Conservation (phyloP, 1,140 invertebrate species). For the Aphidius gifuensis region DNA sequence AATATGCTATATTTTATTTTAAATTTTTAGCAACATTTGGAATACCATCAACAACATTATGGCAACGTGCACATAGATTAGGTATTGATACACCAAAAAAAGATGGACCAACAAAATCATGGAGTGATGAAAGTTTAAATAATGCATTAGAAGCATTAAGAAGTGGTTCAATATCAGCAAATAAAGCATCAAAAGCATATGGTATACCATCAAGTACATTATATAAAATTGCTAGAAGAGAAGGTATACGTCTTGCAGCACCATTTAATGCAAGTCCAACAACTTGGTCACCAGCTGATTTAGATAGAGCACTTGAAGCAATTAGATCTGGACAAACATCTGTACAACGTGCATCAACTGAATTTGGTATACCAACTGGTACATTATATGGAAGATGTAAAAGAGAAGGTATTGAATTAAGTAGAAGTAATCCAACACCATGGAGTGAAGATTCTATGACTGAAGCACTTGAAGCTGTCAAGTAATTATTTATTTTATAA, state of each 20-base stretch:
- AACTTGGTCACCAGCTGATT: constrained; percentile 80
- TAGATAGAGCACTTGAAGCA: constrained; percentile 77
- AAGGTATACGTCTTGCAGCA: constrained; percentile 81
- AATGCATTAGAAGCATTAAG: constrained; percentile 76
- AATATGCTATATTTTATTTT: neutral
- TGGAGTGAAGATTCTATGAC: constrained; percentile 89
- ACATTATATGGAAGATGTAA: constrained; percentile 85
- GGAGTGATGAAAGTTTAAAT: constrained; percentile 81
- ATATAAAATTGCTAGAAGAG: constrained; percentile 84
- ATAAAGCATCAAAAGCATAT: constrained; percentile 88
- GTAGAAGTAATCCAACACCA: constrained; percentile 78
- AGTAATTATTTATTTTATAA: constrained; percentile 55
- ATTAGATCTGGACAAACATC: constrained; percentile 77
- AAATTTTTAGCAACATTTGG: constrained; percentile 67
- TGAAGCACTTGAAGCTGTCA: constrained; percentile 82
- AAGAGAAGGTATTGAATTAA: constrained; percentile 82
- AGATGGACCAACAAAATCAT: constrained; percentile 80
- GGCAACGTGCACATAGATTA: constrained; percentile 81
- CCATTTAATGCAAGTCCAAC: constrained; percentile 88
- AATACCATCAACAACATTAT: constrained; percentile 84
- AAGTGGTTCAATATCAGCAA: constrained; percentile 80
- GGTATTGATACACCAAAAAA: constrained; percentile 89
- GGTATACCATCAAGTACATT: constrained; percentile 84
- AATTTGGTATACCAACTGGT: constrained; percentile 81
- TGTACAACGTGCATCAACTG: constrained; percentile 80